phyloP scores from a whole-genome alignment of 1,140 invertebrate species.

The Drosophila insularis region DNA sequence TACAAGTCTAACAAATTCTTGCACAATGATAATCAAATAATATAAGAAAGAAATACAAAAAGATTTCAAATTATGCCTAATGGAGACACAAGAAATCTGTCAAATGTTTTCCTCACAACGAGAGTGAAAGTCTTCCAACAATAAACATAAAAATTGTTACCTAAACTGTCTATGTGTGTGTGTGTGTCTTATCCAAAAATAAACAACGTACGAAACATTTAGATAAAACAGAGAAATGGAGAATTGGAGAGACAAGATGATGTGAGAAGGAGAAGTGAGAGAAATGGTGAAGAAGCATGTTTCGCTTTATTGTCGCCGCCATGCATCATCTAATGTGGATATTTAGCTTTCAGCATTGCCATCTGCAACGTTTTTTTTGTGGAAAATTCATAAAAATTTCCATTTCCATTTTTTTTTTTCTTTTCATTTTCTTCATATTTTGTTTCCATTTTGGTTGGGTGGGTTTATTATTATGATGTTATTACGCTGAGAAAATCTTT shows the following conservation, averaged over 20 bases:
- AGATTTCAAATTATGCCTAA: constrained; percentile 5
- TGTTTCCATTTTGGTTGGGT: background rate
- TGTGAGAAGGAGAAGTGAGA: background rate
- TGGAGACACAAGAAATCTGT: constrained; percentile 61
- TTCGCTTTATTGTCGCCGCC: constrained; percentile 71
- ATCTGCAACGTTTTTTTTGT: constrained; percentile 43
- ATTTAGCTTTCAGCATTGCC: constrained; percentile 67
- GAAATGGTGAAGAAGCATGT: constrained; percentile 33
- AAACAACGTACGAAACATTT: constrained; percentile 28
- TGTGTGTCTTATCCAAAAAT: constrained; percentile 45
- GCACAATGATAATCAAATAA: constrained; percentile 18
- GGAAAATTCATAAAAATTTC: constrained; percentile 31
- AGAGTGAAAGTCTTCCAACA: constrained; percentile 63
- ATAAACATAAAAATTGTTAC: constrained; percentile 62
- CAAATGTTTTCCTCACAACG: constrained; percentile 37
- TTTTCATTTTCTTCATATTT: background rate
- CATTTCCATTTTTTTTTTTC: background rate
- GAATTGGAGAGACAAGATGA: constrained; percentile 1
- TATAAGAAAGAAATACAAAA: background rate
- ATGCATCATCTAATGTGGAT: constrained; percentile 60
- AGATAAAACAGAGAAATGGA: constrained; percentile 37
- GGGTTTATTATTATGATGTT: constrained; percentile 28
- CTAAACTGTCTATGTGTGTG: constrained; percentile 33
- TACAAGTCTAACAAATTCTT: constrained; percentile 15
- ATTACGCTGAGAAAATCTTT: constrained; percentile 64